Conservation (phyloP, 2,888 invertebrate genomes). For the Prenolepis imparis region DNA sequence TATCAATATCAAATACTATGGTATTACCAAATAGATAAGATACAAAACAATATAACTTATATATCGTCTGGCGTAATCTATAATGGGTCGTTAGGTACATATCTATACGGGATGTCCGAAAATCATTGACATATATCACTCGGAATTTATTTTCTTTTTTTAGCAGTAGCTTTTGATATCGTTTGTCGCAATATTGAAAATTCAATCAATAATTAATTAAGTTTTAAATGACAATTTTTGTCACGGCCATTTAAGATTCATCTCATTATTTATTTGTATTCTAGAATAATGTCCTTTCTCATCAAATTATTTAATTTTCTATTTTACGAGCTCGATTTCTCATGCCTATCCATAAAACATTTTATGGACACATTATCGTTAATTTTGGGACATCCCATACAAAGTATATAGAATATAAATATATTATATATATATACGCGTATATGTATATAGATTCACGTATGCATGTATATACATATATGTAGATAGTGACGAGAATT, state of each 20-base stretch:
- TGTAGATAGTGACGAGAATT: slow-evolving; percentile 60
- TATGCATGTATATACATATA: slow-evolving; percentile 71
- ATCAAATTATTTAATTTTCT: background rate
- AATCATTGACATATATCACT: background rate
- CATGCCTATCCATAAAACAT: background rate
- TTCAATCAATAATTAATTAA: background rate
- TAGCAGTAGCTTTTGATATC: background rate
- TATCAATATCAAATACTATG: slow-evolving; percentile 84
- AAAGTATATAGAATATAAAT: slow-evolving; percentile 70
- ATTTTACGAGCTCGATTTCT: background rate
- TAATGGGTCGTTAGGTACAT: slow-evolving; percentile 79
- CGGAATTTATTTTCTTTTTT: background rate
- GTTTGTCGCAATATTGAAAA: background rate
- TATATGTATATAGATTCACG: slow-evolving; percentile 70
- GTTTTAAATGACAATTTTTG: background rate
- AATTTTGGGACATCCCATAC: slow-evolving; percentile 30
- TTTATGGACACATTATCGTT: background rate
- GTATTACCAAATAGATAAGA: slow-evolving; percentile 79
- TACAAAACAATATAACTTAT: slow-evolving; percentile 82
- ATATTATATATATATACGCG: slow-evolving; percentile 60
- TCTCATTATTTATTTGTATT: background rate
- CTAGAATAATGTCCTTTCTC: background rate
- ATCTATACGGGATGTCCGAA: slow-evolving; percentile 61
- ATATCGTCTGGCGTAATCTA: slow-evolving; percentile 77
- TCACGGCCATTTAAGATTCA: background rate